Percentiles rank a stretch among this genome's conserved stretches.
These are phyloP conservation scores for Spermophilus dauricus DNA, from an alignment of 2,113 vertebrate genomes.

Conservation along the genomic window DNA sequence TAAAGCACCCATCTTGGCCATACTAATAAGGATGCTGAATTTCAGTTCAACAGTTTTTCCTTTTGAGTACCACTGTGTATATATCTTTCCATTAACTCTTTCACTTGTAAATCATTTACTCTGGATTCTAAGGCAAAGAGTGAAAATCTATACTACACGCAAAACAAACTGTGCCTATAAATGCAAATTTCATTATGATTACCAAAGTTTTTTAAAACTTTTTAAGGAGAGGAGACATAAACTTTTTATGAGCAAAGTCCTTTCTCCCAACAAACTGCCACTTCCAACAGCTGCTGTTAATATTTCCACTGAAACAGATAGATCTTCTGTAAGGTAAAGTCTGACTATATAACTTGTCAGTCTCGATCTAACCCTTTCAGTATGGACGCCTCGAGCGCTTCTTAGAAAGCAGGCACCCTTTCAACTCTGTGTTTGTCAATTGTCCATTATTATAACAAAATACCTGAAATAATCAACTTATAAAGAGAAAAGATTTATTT, in stretches of 20 bases:
- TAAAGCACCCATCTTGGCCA: constrained; percentile 58
- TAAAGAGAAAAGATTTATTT: not conserved
- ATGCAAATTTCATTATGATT: constrained; percentile 26
- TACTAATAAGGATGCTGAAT: constrained; percentile 36
- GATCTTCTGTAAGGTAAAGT: not conserved
- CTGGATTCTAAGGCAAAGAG: constrained; percentile 32
- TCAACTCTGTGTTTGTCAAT: not conserved
- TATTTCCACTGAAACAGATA: not conserved
- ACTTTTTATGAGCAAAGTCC: not conserved
- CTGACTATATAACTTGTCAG: not conserved
- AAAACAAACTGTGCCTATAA: not conserved
- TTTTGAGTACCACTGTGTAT: not conserved
- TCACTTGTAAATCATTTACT: not conserved
- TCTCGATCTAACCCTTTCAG: not conserved
- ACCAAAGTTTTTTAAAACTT: not conserved
- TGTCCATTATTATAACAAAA: not conserved
- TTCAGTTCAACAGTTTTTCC: not conserved
- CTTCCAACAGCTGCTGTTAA: not conserved
- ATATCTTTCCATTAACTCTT: constrained; percentile 36
- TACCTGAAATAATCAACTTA: not conserved
- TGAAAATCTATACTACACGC: not conserved
- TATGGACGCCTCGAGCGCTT: not conserved
- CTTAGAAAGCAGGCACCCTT: not conserved
- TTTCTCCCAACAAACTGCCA: not conserved
- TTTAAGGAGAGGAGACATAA: not conserved